These are phyloP conservation scores for Rhabdophis nuchalis DNA, from an alignment of 2,797 vertebrate genomes.

Conservation along the genomic window DNA sequence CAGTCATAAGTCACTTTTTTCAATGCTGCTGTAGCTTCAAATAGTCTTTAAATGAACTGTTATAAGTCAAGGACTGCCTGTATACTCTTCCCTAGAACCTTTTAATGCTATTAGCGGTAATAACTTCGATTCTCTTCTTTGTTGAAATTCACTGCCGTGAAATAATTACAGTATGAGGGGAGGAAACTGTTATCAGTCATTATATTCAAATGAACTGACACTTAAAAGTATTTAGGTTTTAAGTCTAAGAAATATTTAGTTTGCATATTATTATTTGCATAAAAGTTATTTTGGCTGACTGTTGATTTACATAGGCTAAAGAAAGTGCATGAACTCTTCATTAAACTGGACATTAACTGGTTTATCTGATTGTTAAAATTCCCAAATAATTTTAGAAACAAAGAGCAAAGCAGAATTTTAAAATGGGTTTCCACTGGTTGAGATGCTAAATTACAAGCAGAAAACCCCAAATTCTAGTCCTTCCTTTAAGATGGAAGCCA, in stretches of 20 bases:
- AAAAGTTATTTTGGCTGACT: neutral
- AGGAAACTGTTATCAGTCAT: neutral
- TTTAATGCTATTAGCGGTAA: neutral
- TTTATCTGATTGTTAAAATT: neutral
- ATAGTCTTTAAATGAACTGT: neutral
- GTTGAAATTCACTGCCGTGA: neutral
- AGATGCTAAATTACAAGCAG: neutral
- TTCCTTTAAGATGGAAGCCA: neutral
- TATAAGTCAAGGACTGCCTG: neutral
- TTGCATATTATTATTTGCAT: neutral
- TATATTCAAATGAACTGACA: neutral
- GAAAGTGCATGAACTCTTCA: too few relatives aligned
- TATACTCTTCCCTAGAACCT: neutral
- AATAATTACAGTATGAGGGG: neutral
- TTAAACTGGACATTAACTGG: neutral
- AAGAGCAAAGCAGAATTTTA: neutral
- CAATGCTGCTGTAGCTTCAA: neutral
- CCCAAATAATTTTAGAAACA: neutral
- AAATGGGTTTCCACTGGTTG: neutral
- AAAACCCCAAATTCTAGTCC: neutral
- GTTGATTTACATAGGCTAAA: neutral
- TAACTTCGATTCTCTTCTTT: constrained; percentile 4
- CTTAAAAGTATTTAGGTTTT: neutral
- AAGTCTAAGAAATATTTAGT: neutral
- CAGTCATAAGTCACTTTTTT: neutral